These are phyloP conservation scores for Philopedon plagiatum DNA, from an alignment of 2,888 invertebrate genomes.

Conservation along the genomic window DNA sequence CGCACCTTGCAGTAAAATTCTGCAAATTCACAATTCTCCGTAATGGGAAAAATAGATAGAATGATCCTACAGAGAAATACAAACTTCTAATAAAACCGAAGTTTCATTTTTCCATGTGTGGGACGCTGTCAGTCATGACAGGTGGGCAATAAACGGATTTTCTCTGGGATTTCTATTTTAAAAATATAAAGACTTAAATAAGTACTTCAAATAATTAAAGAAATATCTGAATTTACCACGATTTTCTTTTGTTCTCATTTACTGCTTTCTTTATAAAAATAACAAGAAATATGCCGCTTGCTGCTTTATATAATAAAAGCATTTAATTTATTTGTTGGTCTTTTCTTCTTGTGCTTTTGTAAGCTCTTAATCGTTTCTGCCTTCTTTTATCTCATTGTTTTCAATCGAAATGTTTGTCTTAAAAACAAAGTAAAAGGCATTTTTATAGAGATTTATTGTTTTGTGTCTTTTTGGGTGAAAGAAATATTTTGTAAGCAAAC, in stretches of 20 bases:
- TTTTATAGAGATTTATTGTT: background rate
- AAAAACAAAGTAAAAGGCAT: conserved; percentile 4
- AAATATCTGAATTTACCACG: conserved; percentile 5
- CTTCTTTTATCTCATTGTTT: conserved; percentile 7
- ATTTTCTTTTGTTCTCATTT: conserved; percentile 9
- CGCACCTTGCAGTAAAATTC: no score
- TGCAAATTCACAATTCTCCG: no score
- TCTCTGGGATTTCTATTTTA: background rate
- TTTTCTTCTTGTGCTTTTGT: conserved; percentile 4
- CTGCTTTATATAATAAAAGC: conserved; percentile 11
- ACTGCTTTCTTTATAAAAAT: conserved; percentile 2
- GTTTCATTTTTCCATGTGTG: background rate
- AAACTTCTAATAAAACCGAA: no score
- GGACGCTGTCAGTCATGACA: background rate
- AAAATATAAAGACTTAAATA: background rate
- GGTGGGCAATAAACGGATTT: no score
- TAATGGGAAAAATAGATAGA: no score
- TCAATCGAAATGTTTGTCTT: background rate
- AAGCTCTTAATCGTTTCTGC: conserved; percentile 15
- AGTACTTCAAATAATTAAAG: background rate
- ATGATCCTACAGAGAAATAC: no score
- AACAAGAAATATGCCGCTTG: conserved; percentile 11
- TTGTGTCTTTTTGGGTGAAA: background rate
- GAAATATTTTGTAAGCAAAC: background rate
- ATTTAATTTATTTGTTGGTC: conserved; percentile 16